Percentiles rank a stretch among this genome's conserved stretches.
phyloP scores from a whole-genome alignment of 2,797 vertebrate species.

The Hylomyscus alleni region DNA sequence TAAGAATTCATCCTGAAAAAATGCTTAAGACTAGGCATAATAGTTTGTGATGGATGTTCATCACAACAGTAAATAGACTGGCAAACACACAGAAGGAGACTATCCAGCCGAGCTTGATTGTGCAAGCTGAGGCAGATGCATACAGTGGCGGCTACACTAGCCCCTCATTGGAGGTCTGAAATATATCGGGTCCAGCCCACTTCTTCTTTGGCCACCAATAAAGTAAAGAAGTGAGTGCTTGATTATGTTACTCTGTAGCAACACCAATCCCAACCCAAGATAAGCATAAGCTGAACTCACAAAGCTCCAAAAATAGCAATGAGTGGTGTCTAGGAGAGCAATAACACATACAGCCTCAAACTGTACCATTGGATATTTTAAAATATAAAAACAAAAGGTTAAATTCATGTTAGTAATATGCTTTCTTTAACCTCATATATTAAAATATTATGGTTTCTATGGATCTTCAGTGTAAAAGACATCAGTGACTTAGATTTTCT shows the following conservation, averaged over 20 bases:
- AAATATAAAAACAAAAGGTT: conserved; percentile 12
- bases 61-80: not conserved
- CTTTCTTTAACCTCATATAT: not conserved
- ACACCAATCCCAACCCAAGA: not conserved
- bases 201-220: not conserved
- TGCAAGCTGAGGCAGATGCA: not conserved
- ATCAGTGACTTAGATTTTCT: not conserved
- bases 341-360: not conserved
- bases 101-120: not conserved
- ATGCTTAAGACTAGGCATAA: not conserved
- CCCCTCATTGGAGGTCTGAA: not conserved
- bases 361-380: not conserved
- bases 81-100: not conserved
- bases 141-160: too few species aligned
- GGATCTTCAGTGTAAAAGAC: not conserved
- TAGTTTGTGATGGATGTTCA: not conserved
- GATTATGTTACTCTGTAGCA: not conserved
- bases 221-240: not conserved
- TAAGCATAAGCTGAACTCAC: not conserved
- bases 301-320: not conserved
- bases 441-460: not conserved
- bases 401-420: conserved; percentile 28
- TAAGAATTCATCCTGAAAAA: conserved; percentile 15
- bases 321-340: not conserved
- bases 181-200: not conserved